These are phyloP conservation scores for Rhingia campestris DNA, from an alignment of 2,888 invertebrate genomes.

Conservation along the genomic window DNA sequence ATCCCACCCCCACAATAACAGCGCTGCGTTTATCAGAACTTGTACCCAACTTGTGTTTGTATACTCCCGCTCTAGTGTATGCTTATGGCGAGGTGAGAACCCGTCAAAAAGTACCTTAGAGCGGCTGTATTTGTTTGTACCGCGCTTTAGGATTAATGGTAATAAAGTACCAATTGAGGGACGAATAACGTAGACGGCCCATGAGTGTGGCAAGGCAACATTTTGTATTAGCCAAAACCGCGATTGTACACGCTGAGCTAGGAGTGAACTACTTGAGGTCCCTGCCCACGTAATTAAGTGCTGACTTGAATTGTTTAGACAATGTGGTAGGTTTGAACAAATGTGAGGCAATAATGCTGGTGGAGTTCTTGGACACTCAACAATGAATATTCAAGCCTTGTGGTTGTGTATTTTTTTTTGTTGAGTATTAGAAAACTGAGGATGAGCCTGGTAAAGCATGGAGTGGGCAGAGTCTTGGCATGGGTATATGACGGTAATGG, in stretches of 20 bases:
- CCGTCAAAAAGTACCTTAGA: constrained; percentile 26
- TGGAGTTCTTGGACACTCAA: constrained; percentile 9
- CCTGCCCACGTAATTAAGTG: constrained; percentile 66
- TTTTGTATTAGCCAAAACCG: constrained; percentile 3
- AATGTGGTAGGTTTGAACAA: constrained; percentile 32
- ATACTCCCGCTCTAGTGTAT: background rate
- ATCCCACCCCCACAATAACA: constrained; percentile 30
- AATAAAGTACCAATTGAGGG: constrained; percentile 48
- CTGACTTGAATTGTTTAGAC: constrained; percentile 64
- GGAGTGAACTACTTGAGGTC: constrained; percentile 27
- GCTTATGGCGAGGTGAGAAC: constrained; percentile 22
- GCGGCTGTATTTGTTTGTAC: constrained; percentile 27
- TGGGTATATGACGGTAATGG: too few relatives aligned
- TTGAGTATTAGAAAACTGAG: background rate
- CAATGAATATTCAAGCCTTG: constrained; percentile 34
- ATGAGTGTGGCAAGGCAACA: constrained; percentile 4
- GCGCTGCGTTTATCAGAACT: constrained; percentile 4
- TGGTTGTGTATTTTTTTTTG: background rate
- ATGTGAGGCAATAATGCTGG: constrained; percentile 33
- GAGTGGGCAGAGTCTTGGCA: too few relatives aligned
- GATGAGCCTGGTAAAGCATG: background rate
- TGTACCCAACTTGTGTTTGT: constrained; percentile 4
- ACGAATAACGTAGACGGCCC: constrained; percentile 23
- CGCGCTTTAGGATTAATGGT: constrained; percentile 18
- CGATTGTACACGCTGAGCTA: constrained; percentile 15